Evolutionary conservation across 2,888 invertebrate species (phyloP).

Genomic region (Uloborus plumipes): DNA sequence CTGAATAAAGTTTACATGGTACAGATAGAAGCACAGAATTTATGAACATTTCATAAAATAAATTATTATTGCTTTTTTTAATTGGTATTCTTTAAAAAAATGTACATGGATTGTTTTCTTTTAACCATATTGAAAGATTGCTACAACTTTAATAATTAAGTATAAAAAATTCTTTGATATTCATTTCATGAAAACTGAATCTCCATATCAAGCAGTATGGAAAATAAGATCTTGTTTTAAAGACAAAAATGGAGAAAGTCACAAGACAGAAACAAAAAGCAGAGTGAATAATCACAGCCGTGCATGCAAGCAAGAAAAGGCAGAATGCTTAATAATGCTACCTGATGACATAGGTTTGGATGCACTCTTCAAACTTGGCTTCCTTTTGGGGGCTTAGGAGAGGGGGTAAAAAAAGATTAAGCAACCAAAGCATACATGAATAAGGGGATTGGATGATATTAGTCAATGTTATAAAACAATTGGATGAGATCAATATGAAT

Average conservation of each 20-base stretch:
- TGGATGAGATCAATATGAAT: too few relatives aligned
- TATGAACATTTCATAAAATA: too few relatives aligned
- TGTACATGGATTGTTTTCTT: too few relatives aligned
- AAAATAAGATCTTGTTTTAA: background rate
- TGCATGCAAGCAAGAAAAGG: slow-evolving; percentile 12
- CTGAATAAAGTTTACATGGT: too few relatives aligned
- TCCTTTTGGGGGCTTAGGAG: slow-evolving; percentile 63
- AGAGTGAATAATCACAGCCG: background rate
- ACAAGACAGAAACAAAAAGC: background rate
- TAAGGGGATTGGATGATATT: background rate
- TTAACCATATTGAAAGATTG: too few relatives aligned
- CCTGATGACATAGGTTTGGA: slow-evolving; percentile 59
- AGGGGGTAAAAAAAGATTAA: slow-evolving; percentile 32
- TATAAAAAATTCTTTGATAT: too few relatives aligned
- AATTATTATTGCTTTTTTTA: too few relatives aligned
- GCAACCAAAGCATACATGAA: slow-evolving; percentile 28
- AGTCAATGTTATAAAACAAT: background rate
- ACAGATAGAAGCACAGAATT: too few relatives aligned
- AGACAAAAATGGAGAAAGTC: background rate
- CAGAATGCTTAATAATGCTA: slow-evolving; percentile 20
- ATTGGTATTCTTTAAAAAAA: too few relatives aligned
- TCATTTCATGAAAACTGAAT: too few relatives aligned
- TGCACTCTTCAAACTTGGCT: slow-evolving; percentile 63
- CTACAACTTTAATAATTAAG: too few relatives aligned
- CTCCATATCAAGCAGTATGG: background rate